Conservation (phyloP, 2,888 invertebrate species). For the Dicycla oo region DNA sequence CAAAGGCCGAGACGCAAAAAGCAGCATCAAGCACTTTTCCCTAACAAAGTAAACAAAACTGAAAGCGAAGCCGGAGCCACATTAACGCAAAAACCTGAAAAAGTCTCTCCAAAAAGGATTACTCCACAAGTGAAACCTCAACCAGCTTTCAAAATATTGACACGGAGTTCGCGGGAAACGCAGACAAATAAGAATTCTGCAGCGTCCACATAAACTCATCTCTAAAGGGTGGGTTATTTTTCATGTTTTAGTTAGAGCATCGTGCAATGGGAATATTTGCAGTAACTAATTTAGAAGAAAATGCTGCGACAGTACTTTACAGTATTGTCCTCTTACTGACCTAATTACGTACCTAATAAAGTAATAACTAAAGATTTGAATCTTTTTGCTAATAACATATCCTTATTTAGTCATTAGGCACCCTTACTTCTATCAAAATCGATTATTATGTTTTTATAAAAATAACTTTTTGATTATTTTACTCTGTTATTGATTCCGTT, state of each 20-base stretch:
- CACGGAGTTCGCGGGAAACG: conserved; percentile 37
- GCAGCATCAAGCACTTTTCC: conserved; percentile 23
- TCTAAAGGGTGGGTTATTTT: conserved; percentile 52
- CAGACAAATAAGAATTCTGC: conserved; percentile 58
- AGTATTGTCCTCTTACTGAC: not conserved
- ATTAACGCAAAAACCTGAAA: conserved; percentile 50
- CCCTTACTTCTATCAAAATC: not conserved
- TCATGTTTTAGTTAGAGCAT: conserved; percentile 57
- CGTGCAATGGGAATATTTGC: conserved; percentile 30
- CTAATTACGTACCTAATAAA: not conserved
- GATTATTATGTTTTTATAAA: not conserved
- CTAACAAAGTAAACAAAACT: conserved; percentile 43
- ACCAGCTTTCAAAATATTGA: conserved; percentile 62
- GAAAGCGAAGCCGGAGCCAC: conserved; percentile 34
- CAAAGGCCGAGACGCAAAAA: conserved; percentile 11
- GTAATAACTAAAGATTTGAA: not conserved
- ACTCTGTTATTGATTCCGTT: not conserved
- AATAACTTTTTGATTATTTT: not conserved
- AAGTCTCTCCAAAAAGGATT: conserved; percentile 56
- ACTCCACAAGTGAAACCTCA: conserved; percentile 55
- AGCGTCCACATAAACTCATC: conserved; percentile 48
- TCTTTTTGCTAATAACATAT: not conserved
- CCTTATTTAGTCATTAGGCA: too few species aligned
- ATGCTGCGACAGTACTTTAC: conserved; percentile 6
- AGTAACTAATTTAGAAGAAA: conserved; percentile 36